These are phyloP conservation scores for Phodopus roborovskii DNA, from an alignment of 2,113 vertebrate species.

Conservation along the genomic window DNA sequence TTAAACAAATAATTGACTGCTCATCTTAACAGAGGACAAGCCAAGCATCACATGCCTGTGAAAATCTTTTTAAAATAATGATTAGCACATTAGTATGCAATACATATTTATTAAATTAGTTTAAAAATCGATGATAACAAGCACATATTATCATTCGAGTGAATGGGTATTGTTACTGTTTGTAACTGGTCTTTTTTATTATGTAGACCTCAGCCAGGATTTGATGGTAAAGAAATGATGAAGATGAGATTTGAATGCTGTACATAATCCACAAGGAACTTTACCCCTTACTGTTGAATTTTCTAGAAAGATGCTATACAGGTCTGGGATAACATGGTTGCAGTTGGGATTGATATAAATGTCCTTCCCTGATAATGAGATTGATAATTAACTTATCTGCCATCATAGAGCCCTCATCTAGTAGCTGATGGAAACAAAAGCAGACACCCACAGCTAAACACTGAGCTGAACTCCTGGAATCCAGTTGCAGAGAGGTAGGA, in stretches of 20 bases:
- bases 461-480: no score
- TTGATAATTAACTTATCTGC: no score
- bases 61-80: neutral
- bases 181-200: neutral
- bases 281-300: neutral
- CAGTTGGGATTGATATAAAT: neutral
- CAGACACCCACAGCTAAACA: no score
- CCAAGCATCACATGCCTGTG: neutral
- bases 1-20: neutral
- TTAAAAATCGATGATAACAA: neutral
- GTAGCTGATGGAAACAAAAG: no score
- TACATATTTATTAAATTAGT: neutral
- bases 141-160: neutral
- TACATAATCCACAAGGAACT: neutral
- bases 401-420: no score
- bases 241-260: neutral
- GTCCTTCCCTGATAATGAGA: no score
- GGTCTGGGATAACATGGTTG: neutral
- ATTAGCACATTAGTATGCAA: neutral
- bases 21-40: neutral
- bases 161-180: neutral
- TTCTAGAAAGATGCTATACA: neutral
- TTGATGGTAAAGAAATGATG: neutral
- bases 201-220: neutral
- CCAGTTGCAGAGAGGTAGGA: no score